Percentiles rank a stretch among this genome's conserved stretches.
Conservation (phyloP, 2,113 vertebrate genomes). For the Rhynchomys soricoides region DNA sequence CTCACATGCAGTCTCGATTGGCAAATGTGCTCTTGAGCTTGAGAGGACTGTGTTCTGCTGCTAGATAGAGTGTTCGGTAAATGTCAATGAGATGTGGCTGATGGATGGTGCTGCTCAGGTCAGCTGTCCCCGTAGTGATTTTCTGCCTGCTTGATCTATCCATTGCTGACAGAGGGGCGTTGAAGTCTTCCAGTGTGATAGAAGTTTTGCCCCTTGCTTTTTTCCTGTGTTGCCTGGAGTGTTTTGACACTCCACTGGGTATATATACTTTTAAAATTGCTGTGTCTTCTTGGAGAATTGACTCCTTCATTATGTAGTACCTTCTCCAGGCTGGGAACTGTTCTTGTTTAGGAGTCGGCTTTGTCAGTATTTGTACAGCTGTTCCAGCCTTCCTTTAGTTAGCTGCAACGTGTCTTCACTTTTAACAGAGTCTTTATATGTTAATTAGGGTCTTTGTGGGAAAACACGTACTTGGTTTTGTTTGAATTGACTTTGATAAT, state of each 20-base stretch:
- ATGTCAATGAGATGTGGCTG: not conserved
- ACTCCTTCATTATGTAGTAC: not conserved
- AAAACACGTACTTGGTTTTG: not conserved
- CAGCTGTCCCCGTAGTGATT: not conserved
- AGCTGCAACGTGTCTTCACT: not conserved
- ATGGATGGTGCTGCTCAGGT: not conserved
- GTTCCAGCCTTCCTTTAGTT: not conserved
- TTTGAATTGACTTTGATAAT: not conserved
- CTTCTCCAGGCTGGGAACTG: not conserved
- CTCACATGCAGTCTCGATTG: accelerated
- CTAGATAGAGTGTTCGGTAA: not conserved
- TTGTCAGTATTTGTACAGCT: not conserved
- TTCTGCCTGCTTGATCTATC: constrained; percentile 28
- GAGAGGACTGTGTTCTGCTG: not conserved
- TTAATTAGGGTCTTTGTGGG: not conserved
- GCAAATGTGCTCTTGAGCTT: accelerated
- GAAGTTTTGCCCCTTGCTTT: not conserved
- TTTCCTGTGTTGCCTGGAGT: not conserved
- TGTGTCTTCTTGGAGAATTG: not conserved
- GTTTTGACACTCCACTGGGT: not conserved
- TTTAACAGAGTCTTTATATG: not conserved
- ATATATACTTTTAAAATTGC: not conserved
- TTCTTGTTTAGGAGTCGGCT: not conserved
- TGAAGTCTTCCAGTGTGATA: accelerated
- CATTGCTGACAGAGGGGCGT: not conserved